Percentiles rank a stretch among this genome's conserved stretches.
Evolutionary conservation across 2,113 vertebrate genomes (phyloP).

Genomic region (Podarcis cretensis): DNA sequence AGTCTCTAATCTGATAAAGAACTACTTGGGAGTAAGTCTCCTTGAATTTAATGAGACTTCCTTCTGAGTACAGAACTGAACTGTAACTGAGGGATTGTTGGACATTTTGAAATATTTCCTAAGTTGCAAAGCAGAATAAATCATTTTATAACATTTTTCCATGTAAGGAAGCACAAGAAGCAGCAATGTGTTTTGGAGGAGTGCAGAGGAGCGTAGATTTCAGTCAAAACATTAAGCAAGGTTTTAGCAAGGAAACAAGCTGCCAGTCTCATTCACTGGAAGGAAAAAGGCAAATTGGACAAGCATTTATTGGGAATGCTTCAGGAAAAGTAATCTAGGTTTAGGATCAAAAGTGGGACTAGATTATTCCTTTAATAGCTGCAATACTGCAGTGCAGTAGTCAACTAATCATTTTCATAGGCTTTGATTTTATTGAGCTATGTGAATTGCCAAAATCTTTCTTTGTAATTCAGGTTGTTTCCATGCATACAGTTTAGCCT

Average conservation of each 20-base stretch:
- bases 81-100: no score
- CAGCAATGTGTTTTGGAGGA: no score
- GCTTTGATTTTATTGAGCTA: background rate
- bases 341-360: background rate
- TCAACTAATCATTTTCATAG: background rate
- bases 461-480: background rate
- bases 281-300: background rate
- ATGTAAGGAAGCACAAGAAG: background rate
- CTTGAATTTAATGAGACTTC: no score
- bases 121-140: background rate
- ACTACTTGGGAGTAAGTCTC: no score
- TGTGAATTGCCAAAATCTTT: background rate
- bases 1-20: no score
- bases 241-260: background rate
- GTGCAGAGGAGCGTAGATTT: background rate
- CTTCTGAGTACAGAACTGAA: no score
- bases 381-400: background rate
- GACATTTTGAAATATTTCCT: no score
- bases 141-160: background rate
- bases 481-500: background rate
- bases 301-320: background rate
- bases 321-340: background rate
- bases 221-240: background rate
- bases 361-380: background rate
- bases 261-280: background rate